Conservation (phyloP, 2,113 vertebrate species). For the Trichomycterus rosablanca region DNA sequence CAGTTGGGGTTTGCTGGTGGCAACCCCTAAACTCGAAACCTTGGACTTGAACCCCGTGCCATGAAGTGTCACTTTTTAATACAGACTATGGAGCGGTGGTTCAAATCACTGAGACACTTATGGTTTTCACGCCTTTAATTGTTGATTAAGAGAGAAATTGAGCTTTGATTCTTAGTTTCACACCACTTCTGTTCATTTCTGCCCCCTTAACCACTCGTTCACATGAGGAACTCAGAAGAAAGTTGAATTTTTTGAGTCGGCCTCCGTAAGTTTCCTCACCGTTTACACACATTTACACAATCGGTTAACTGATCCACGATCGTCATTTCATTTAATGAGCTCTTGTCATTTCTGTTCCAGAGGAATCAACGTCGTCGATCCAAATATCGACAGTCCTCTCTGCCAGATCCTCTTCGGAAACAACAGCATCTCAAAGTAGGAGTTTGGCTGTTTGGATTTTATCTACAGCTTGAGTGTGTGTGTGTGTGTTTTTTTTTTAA, state of each 20-base stretch:
- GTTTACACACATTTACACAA: not conserved
- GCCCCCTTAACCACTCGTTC: slow-evolving; percentile 66
- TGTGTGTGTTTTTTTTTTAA: not conserved
- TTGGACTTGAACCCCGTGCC: too few species aligned
- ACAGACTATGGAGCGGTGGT: too few species aligned
- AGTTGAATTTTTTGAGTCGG: slow-evolving; percentile 77
- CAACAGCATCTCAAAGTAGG: slow-evolving; percentile 94
- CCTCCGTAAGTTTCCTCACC: slow-evolving; percentile 72
- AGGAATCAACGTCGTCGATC: slow-evolving; percentile 76
- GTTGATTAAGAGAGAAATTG: too few species aligned
- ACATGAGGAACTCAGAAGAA: slow-evolving; percentile 88
- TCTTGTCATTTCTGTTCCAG: slow-evolving; percentile 58
- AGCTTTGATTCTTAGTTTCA: too few species aligned
- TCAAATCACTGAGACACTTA: too few species aligned
- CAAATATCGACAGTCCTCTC: slow-evolving; percentile 82
- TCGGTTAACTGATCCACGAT: not conserved
- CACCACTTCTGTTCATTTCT: not conserved
- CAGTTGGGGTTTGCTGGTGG: too few species aligned
- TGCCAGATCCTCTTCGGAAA: slow-evolving; percentile 91
- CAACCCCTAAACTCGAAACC: too few species aligned
- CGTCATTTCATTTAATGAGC: not conserved
- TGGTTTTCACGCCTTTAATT: too few species aligned
- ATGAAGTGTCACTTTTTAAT: too few species aligned
- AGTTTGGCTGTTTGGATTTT: too few species aligned
- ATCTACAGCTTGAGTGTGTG: not conserved